Evolutionary conservation across 2,797 vertebrate genomes (phyloP).

Genomic region (Sphenodon punctatus): DNA sequence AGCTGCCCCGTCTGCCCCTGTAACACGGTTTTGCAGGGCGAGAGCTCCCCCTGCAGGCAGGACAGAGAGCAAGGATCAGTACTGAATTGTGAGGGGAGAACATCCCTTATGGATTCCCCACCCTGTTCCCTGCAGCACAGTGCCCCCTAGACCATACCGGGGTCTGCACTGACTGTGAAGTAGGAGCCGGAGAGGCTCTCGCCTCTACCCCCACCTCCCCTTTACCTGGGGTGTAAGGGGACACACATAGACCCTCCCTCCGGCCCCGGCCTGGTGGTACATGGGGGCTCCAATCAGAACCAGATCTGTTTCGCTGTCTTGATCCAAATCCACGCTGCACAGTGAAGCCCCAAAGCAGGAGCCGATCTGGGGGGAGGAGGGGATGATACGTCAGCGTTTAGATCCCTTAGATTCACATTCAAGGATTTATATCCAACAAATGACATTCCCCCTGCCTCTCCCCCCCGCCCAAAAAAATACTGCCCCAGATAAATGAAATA

Average conservation of each 20-base stretch:
- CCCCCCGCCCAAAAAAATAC: no score
- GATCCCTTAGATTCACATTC: no score
- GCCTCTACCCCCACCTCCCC: no score
- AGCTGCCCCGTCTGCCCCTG: slow-evolving; percentile 3
- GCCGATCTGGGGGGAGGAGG: slow-evolving; percentile 74
- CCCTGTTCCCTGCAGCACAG: no score
- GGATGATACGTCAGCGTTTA: no score
- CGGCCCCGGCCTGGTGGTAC: slow-evolving; percentile 49
- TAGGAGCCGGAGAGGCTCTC: no score
- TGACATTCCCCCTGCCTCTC: no score
- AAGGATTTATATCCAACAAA: no score
- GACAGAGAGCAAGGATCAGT: not conserved
- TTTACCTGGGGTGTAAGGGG: not conserved
- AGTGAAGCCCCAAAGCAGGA: slow-evolving; percentile 82
- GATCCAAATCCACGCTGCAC: slow-evolving; percentile 74
- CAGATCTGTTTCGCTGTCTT: slow-evolving; percentile 58
- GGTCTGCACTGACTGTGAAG: no score
- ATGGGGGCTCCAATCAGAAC: slow-evolving; percentile 80
- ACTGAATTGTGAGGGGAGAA: not conserved
- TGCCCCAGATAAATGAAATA: no score
- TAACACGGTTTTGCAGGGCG: not conserved
- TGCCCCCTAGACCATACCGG: no score
- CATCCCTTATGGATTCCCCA: not conserved
- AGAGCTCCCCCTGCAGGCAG: not conserved
- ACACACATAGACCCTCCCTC: slow-evolving; percentile 69